Percentiles rank a stretch among this genome's conserved stretches.
Conservation (phyloP, 1,140 invertebrate species). For the Probaryconus sp. region DNA sequence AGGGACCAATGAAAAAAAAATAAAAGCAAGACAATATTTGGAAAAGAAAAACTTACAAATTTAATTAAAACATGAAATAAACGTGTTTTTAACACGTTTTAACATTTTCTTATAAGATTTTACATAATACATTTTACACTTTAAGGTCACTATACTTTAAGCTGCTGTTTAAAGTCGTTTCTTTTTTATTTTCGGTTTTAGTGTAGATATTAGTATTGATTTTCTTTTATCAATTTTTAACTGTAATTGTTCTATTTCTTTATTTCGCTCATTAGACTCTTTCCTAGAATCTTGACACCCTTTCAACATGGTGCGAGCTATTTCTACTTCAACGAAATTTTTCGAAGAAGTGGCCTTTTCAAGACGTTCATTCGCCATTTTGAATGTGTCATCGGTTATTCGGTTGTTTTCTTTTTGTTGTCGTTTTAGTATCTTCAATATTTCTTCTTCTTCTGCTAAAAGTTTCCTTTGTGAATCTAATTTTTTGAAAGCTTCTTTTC, state of each 20-base stretch:
- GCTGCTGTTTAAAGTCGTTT: background rate
- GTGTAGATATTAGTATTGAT: constrained; percentile 23
- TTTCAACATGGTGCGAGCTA: constrained; percentile 12
- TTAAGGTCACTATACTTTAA: background rate
- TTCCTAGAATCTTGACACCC: constrained; percentile 10
- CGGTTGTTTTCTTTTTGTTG: constrained; percentile 18
- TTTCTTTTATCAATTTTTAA: constrained; percentile 19
- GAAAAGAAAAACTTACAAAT: no score
- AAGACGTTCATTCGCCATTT: constrained; percentile 10
- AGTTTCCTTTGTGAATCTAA: no score
- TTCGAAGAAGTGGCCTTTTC: constrained; percentile 11
- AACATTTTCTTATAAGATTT: background rate
- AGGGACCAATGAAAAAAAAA: background rate
- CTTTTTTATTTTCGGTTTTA: constrained; percentile 18
- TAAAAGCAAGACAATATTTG: no score
- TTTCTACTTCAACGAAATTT: constrained; percentile 14
- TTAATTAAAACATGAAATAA: no score
- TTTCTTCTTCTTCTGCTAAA: no score
- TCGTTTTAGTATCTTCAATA: constrained; percentile 6
- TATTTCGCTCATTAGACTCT: background rate
- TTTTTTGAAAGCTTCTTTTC: no score
- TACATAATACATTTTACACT: background rate
- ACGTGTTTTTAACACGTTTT: background rate
- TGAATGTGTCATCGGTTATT: constrained; percentile 9
- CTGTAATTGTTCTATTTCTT: constrained; percentile 25